Conservation (phyloP, 2,888 invertebrate species). For the Acronicta psi region DNA sequence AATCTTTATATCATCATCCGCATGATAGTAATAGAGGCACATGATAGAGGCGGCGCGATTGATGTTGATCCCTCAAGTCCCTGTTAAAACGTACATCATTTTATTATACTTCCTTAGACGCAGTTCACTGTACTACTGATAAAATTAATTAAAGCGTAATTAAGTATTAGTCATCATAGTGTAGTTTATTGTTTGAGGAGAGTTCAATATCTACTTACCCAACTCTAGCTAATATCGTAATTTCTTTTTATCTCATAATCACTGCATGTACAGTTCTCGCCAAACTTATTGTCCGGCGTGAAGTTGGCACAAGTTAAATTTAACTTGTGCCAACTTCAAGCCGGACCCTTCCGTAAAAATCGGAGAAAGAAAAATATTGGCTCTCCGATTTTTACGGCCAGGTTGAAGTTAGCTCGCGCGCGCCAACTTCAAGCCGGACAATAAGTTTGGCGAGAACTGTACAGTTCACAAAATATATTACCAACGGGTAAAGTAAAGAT, state of each 20-base stretch:
- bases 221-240: background rate
- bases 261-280: background rate
- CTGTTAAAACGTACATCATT: slow-evolving; percentile 5
- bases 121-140: slow-evolving; percentile 7
- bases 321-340: too few species aligned
- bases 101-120: slow-evolving; percentile 18
- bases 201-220: slow-evolving; percentile 6
- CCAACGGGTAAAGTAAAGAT: slow-evolving; percentile 11
- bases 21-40: slow-evolving; percentile 1
- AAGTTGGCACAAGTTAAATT: too few species aligned
- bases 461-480: slow-evolving; percentile 3
- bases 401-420: too few species aligned
- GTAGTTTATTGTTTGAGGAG: background rate
- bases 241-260: background rate
- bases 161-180: background rate
- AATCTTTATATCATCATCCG: slow-evolving; percentile 14
- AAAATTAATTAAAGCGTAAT: slow-evolving; percentile 2
- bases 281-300: too few species aligned
- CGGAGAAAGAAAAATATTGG: too few species aligned
- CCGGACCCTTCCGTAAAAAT: too few species aligned
- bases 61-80: slow-evolving; percentile 22
- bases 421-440: too few species aligned
- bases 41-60: slow-evolving; percentile 41
- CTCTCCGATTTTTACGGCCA: too few species aligned
- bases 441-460: too few species aligned